Conservation (phyloP, 1,140 invertebrate species). For the Aphaenogaster ashmeadi region DNA sequence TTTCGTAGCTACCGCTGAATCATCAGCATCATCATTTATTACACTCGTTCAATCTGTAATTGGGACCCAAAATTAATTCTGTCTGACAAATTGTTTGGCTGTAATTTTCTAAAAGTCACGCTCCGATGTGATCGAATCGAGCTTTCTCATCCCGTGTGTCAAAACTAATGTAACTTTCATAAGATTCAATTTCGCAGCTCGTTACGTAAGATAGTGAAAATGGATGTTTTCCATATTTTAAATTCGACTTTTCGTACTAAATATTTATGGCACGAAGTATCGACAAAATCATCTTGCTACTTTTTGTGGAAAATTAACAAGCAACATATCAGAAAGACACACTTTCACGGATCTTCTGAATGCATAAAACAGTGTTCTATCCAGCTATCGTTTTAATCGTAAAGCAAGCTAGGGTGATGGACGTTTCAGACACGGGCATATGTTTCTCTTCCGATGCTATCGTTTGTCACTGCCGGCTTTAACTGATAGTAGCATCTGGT, state of each 20-base stretch:
- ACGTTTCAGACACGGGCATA: conserved; percentile 62
- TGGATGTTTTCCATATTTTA: not conserved
- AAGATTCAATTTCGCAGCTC: not conserved
- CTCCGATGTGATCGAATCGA: not conserved
- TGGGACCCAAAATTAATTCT: conserved; percentile 50
- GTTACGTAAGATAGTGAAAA: not conserved
- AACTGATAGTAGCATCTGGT: conserved; percentile 64
- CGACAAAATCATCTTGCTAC: not conserved
- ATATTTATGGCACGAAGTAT: not conserved
- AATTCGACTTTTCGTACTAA: not conserved
- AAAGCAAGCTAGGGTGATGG: conserved; percentile 57
- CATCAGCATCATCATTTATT: conserved; percentile 58
- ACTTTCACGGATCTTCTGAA: conserved; percentile 6
- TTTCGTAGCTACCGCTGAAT: conserved; percentile 52
- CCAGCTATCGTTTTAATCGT: conserved; percentile 55
- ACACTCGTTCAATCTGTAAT: conserved; percentile 48
- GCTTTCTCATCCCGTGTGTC: conserved; percentile 12
- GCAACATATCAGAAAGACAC: not conserved
- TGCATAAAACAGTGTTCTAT: conserved; percentile 19
- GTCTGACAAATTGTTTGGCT: conserved; percentile 45
- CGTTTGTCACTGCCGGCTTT: conserved; percentile 64
- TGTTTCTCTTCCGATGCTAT: conserved; percentile 61
- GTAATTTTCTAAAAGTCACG: conserved; percentile 47
- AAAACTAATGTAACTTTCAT: not conserved
- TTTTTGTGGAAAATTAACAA: conserved; percentile 16